Evolutionary conservation across 1,140 invertebrate species (phyloP).

Genomic region (Pseudobourletiella spinata): DNA sequence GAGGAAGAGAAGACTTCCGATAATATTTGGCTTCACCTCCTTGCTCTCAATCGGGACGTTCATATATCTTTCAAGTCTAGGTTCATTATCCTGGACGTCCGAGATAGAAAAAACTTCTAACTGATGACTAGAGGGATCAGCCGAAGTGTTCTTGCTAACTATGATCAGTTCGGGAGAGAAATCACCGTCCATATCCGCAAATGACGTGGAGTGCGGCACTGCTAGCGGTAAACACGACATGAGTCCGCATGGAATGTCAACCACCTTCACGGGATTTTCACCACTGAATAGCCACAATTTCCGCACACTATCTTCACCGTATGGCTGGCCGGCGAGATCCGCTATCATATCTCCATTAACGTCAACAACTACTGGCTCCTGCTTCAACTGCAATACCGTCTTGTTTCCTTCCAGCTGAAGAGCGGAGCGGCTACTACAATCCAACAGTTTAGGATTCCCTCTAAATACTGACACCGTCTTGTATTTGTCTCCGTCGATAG

Average conservation of each 20-base stretch:
- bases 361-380: constrained; percentile 75
- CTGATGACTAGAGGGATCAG: not conserved
- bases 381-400: constrained; percentile 45
- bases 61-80: not conserved
- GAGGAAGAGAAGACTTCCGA: constrained; percentile 50
- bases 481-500: constrained; percentile 41
- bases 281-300: constrained; percentile 6
- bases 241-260: not conserved
- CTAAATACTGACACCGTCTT: constrained; percentile 39
- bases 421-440: constrained; percentile 23
- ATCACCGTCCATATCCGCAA: constrained; percentile 16
- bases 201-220: not conserved
- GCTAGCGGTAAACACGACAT: not conserved
- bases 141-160: not conserved
- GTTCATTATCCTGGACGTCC: not conserved
- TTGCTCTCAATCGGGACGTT: not conserved
- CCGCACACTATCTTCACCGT: not conserved
- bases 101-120: not conserved
- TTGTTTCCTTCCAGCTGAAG: constrained; percentile 36
- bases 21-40: not conserved
- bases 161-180: constrained; percentile 14
- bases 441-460: constrained; percentile 35
- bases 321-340: constrained; percentile 68
- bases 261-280: not conserved
- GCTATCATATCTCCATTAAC: constrained; percentile 89